Conservation (phyloP, 2,797 vertebrate species). For the Phaenicophaeus curvirostris region DNA sequence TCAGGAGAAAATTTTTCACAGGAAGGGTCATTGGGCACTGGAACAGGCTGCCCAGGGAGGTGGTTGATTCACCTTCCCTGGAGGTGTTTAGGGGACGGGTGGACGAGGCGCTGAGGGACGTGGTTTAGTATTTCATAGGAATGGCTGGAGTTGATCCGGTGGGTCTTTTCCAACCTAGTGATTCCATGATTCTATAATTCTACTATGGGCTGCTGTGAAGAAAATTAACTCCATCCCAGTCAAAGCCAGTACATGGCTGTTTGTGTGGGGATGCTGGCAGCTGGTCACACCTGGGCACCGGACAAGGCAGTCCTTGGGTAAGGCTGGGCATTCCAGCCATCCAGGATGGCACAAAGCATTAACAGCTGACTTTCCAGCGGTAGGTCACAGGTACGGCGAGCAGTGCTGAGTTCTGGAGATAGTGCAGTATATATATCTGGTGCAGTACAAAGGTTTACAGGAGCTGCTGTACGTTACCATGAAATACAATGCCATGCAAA, state of each 20-base stretch:
- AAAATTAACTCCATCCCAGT: neutral
- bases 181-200: too few relatives aligned
- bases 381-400: neutral
- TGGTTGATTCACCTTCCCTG: too few relatives aligned
- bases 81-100: too few relatives aligned
- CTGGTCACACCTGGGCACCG: neutral
- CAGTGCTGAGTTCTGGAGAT: neutral
- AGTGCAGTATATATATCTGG: too few relatives aligned
- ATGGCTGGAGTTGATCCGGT: too few relatives aligned
- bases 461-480: neutral
- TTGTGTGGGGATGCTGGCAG: neutral
- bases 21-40: too few relatives aligned
- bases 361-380: neutral
- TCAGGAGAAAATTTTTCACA: too few relatives aligned
- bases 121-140: too few relatives aligned
- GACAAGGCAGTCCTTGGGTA: neutral
- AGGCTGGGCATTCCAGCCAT: neutral
- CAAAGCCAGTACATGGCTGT: fast-evolving
- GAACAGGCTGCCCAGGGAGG: too few relatives aligned
- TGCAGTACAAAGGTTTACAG: neutral
- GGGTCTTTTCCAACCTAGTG: too few relatives aligned
- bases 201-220: neutral
- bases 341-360: neutral
- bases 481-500: neutral
- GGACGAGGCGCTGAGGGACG: too few relatives aligned